Evolutionary conservation across 2,888 invertebrate genomes (phyloP).

Genomic region (Suillia variegata): DNA sequence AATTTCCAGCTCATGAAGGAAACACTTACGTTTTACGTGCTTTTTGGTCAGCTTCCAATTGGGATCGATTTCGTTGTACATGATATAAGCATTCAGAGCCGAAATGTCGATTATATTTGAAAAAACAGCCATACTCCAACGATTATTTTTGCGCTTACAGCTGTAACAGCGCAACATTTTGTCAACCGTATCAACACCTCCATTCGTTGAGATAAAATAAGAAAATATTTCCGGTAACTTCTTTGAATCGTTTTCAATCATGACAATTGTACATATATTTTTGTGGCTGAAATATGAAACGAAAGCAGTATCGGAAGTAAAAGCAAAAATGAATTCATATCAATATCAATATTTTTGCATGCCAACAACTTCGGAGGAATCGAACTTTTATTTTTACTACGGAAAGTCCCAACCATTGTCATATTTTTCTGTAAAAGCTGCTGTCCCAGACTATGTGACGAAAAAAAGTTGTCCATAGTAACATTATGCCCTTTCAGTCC

Average conservation of each 20-base stretch:
- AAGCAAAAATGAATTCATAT: too few relatives aligned
- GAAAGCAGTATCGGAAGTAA: slow-evolving; percentile 10
- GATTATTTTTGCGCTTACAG: slow-evolving; percentile 25
- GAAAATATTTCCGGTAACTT: slow-evolving; percentile 18
- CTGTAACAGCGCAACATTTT: slow-evolving; percentile 22
- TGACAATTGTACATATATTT: too few relatives aligned
- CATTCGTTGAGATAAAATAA: slow-evolving; percentile 24
- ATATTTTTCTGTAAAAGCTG: too few relatives aligned
- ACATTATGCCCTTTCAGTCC: too few relatives aligned
- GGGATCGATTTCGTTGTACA: slow-evolving; percentile 15
- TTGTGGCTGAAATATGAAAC: slow-evolving; percentile 18
- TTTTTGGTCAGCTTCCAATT: slow-evolving; percentile 12
- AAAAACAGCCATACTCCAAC: slow-evolving; percentile 19
- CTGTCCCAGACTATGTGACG: too few relatives aligned
- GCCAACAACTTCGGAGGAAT: too few relatives aligned
- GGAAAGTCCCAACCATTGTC: too few relatives aligned
- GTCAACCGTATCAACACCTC: slow-evolving; percentile 23
- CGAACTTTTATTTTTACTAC: too few relatives aligned
- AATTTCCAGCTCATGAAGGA: too few relatives aligned
- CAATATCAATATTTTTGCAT: too few relatives aligned
- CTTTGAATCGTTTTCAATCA: slow-evolving; percentile 8
- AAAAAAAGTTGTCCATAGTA: too few relatives aligned
- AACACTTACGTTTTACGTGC: too few relatives aligned
- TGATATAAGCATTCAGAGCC: slow-evolving; percentile 16
- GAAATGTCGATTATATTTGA: slow-evolving; percentile 20